A percentile compares a stretch with the other conserved stretches of the same genome.
Evolutionary conservation across 92 coral and sea anemone genomes (phyloP).

Genomic region (Chrysogorgia sp.): DNA sequence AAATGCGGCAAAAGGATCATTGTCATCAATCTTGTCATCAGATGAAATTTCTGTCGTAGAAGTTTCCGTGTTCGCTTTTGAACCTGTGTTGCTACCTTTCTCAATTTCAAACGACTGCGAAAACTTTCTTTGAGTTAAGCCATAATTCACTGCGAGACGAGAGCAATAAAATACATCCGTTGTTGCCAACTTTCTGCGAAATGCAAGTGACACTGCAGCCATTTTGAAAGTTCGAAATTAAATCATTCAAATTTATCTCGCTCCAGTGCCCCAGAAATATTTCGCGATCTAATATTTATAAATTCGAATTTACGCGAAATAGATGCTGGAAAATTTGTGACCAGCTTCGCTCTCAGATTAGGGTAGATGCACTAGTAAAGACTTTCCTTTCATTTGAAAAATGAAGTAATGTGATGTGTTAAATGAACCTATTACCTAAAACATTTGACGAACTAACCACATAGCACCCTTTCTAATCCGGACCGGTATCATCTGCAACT

Average conservation of each 20-base stretch:
- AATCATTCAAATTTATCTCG: neutral
- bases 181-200: neutral
- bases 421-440: too few relatives aligned
- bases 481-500: too few relatives aligned
- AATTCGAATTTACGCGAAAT: too few relatives aligned
- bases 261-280: too few relatives aligned
- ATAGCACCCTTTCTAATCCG: too few relatives aligned
- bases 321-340: too few relatives aligned
- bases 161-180: slow-evolving; percentile 11
- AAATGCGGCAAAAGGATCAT: slow-evolving; percentile 89
- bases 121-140: slow-evolving; percentile 7
- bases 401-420: too few relatives aligned
- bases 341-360: too few relatives aligned
- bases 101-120: slow-evolving; percentile 21
- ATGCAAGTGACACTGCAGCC: slow-evolving; percentile 10
- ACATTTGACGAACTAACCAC: too few relatives aligned
- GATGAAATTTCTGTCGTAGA: neutral
- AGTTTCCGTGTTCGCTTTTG: slow-evolving; percentile 44
- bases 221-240: neutral
- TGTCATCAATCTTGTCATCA: slow-evolving; percentile 2
- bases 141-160: slow-evolving; percentile 19
- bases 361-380: too few relatives aligned
- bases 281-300: too few relatives aligned
- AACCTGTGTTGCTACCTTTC: neutral
- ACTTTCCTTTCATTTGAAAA: too few relatives aligned